Evolutionary conservation across 2,113 vertebrate genomes (phyloP), one percentile per base, ranked within the genome.

Genomic region (Lepus americanus): DNA sequence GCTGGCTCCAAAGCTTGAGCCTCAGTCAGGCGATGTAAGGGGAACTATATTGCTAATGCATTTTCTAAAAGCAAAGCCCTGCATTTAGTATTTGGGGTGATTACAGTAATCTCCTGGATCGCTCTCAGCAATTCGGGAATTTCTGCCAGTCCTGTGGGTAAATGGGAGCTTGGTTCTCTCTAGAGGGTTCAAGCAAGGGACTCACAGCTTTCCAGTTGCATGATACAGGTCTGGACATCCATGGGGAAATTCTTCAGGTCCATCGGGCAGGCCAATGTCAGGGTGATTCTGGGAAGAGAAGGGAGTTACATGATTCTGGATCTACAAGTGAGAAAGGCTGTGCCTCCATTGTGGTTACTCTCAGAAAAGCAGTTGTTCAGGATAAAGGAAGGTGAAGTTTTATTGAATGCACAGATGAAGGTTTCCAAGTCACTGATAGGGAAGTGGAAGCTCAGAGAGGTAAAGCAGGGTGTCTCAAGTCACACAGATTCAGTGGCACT

Each of bases 201-300:
- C 99, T 99, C 98, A 99, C 99, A 99, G 98, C 99, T 99, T 98
- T 99, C 99, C 87, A 99, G 98, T 98, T 99, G 99, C 99, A 99
- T 99, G 97, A 99, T 99, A 96, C 99, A 99, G 0, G 99, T 99
- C 98, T 99, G 99, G 29, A 99, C 99, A 0, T 99, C 99, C 99
- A 99, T 99, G 9, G 99, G 99, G 97, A 99, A 99, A 96, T 99
- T 99, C 99, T 99, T 99, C 98, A 99, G 98, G 97, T 99, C 99
- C 99, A 99, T 99, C 82, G 99, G 99, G 97, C 99, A 99, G 96
- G 99, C 99, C 98, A 99, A 98, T 5, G 99, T 97, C 98, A 99
- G 98, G 0, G 99, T 99, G 98, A 99, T 99, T 98, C 99, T 99
- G 98, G 74, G 95, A 90, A 97, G 83, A 98, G 87, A 97, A 82